Evolutionary conservation across 2,113 vertebrate genomes (phyloP).

Genomic region (Danio rerio): DNA sequence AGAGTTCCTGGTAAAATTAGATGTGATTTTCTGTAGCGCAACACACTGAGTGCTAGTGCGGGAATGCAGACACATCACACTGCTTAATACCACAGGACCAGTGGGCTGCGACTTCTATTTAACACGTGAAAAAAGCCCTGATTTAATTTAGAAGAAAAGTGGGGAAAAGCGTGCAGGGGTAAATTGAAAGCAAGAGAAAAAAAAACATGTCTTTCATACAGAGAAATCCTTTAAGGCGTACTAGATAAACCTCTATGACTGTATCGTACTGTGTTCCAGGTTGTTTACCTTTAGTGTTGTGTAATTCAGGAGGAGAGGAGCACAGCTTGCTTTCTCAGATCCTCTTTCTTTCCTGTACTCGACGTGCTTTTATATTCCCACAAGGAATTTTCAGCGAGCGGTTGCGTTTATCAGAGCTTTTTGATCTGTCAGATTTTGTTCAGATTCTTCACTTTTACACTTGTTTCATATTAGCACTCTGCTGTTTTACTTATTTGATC

Average conservation of each 20-base stretch:
- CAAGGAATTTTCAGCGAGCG: background rate
- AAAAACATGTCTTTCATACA: background rate
- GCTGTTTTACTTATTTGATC: background rate
- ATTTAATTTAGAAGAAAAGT: background rate
- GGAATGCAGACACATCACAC: background rate
- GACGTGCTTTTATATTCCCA: background rate
- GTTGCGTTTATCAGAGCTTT: background rate
- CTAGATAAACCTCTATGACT: constrained; percentile 1
- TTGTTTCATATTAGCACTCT: constrained; percentile 1
- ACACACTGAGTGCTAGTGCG: background rate
- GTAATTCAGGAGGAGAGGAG: constrained; percentile 4
- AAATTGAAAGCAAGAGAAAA: background rate
- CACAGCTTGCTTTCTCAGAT: constrained; percentile 10
- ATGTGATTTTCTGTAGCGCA: background rate
- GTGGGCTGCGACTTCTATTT: background rate
- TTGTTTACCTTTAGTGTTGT: constrained; percentile 22
- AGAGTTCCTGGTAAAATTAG: background rate
- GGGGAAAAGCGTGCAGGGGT: background rate
- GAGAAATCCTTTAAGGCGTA: constrained; percentile 18
- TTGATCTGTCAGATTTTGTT: constrained; percentile 18
- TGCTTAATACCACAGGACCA: background rate
- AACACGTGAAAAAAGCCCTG: background rate
- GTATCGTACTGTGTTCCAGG: background rate
- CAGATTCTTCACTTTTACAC: background rate
- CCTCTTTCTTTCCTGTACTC: constrained; percentile 6